These are phyloP conservation scores for Chelonus insularis DNA, from an alignment of 1,140 invertebrate species.

Conservation along the genomic window DNA sequence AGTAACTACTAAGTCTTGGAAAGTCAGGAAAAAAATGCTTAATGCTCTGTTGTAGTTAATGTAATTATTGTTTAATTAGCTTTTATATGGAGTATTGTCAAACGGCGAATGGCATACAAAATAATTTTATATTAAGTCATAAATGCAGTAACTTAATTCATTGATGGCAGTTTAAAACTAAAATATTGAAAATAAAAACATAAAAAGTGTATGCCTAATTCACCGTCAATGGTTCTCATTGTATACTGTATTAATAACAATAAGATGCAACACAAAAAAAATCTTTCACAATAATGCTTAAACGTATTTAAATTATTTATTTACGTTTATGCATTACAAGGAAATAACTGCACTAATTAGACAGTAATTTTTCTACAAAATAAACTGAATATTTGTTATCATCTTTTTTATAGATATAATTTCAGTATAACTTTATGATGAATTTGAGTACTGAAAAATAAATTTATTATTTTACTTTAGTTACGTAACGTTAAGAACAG, in stretches of 20 bases:
- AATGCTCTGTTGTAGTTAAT: slow-evolving; percentile 32
- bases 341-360: slow-evolving; percentile 1
- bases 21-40: slow-evolving; percentile 21
- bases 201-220: not conserved
- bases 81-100: slow-evolving; percentile 30
- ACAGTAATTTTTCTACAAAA: too few relatives aligned
- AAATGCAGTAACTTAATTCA: slow-evolving; percentile 8
- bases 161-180: too few relatives aligned
- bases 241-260: slow-evolving; percentile 1
- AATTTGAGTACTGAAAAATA: too few relatives aligned
- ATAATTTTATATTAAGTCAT: slow-evolving; percentile 15
- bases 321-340: slow-evolving; percentile 17
- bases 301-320: not conserved
- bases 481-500: slow-evolving; percentile 35
- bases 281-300: not conserved
- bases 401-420: too few relatives aligned
- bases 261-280: not conserved
- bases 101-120: slow-evolving; percentile 33
- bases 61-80: slow-evolving; percentile 35
- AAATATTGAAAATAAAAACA: too few relatives aligned
- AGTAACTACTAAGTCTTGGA: slow-evolving; percentile 8
- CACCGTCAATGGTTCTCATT: slow-evolving; percentile 2
- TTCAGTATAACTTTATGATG: too few relatives aligned
- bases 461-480: slow-evolving; percentile 27
- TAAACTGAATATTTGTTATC: too few relatives aligned